Conservation (phyloP, 2,888 invertebrate genomes). For the Pseudococcus longispinus region DNA sequence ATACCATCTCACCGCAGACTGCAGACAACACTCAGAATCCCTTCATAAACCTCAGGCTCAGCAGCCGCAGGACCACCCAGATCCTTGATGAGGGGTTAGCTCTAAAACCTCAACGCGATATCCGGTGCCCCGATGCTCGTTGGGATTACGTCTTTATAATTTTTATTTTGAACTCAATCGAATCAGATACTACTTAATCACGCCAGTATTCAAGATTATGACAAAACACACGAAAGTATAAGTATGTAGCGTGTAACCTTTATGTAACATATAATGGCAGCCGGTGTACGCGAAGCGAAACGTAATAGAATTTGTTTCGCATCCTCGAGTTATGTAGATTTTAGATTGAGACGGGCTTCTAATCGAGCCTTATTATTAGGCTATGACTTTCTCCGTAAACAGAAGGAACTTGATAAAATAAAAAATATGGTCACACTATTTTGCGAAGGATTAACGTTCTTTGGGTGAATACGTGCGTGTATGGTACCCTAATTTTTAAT, state of each 20-base stretch:
- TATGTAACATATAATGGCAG: conserved; percentile 28
- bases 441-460: neutral
- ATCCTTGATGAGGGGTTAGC: neutral
- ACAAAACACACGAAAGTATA: conserved; percentile 43
- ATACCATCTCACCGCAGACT: neutral
- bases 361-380: conserved; percentile 30
- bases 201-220: conserved; percentile 33
- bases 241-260: conserved; percentile 39
- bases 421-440: conserved; percentile 31
- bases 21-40: neutral
- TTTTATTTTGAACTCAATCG: conserved; percentile 12
- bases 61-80: neutral
- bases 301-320: conserved; percentile 46
- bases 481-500: conserved; percentile 27
- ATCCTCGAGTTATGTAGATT: conserved; percentile 46
- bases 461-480: conserved; percentile 39
- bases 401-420: conserved; percentile 37
- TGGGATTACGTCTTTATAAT: neutral
- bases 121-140: neutral
- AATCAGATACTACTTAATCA: conserved; percentile 39
- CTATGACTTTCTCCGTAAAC: conserved; percentile 45
- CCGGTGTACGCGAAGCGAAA: conserved; percentile 42
- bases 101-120: neutral
- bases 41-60: neutral
- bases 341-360: conserved; percentile 44